phyloP scores from a whole-genome alignment of 2,797 vertebrate species.

The Crenuchus spilurus region DNA sequence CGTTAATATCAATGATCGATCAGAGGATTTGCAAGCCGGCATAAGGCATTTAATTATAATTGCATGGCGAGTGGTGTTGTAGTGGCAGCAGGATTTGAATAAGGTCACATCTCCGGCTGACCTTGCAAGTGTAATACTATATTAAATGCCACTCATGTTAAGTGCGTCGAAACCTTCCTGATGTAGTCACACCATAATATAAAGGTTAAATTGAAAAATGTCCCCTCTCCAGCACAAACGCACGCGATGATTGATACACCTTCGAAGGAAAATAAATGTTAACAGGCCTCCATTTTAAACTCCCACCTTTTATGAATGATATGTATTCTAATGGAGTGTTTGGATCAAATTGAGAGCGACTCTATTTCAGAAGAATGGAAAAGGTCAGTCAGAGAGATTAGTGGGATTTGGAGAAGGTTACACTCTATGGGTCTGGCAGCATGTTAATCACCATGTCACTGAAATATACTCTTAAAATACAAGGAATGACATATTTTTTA shows the following conservation, averaged over 20 bases:
- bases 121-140: conserved; percentile 91
- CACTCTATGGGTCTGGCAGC: conserved; percentile 43
- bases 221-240: conserved; percentile 81
- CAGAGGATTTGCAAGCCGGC: conserved; percentile 95
- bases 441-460: conserved; percentile 54
- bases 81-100: conserved; percentile 92
- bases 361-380: conserved; percentile 72
- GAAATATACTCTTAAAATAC: conserved; percentile 17
- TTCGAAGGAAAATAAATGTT: conserved; percentile 82
- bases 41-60: conserved; percentile 98
- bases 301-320: conserved; percentile 68
- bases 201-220: conserved; percentile 94
- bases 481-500: conserved; percentile 37
- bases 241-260: conserved; percentile 92
- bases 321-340: conserved; percentile 70
- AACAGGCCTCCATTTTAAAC: conserved; percentile 68
- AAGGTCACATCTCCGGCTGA: conserved; percentile 93
- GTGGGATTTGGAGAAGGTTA: conserved; percentile 54
- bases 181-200: conserved; percentile 84
- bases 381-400: conserved; percentile 76
- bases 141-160: conserved; percentile 99
- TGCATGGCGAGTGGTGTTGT: conserved; percentile 77
- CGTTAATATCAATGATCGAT: conserved; percentile 94
- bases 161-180: conserved; percentile 84
- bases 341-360: conserved; percentile 72